Conservation (phyloP, 2,797 vertebrate genomes). For the Tiaroga cobitis region DNA sequence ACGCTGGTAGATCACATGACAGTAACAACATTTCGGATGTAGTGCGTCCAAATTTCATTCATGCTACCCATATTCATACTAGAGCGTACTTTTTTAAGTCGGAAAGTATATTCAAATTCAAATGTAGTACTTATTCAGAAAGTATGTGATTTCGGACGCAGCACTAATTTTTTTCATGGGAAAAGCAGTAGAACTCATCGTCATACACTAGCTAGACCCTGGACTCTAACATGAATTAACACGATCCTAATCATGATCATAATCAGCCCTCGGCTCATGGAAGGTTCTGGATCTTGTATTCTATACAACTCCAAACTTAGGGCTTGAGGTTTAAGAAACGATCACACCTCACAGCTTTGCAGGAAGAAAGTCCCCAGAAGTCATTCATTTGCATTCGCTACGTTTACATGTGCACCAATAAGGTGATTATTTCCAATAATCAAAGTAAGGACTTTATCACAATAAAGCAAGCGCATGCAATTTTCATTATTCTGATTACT, state of each 20-base stretch:
- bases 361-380: background rate
- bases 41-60: background rate
- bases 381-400: background rate
- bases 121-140: background rate
- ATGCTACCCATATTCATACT: background rate
- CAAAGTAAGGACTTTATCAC: background rate
- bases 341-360: background rate
- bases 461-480: too few species aligned
- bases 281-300: background rate
- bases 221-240: conserved; percentile 25
- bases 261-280: background rate
- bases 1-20: background rate
- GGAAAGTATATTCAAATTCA: background rate
- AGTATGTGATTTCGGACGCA: background rate
- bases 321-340: background rate
- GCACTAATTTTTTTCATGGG: conserved; percentile 30
- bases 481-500: too few species aligned
- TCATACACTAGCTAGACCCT: conserved; percentile 23
- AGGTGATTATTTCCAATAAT: background rate
- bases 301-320: background rate
- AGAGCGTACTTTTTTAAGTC: background rate
- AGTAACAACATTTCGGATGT: background rate
- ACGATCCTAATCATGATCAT: background rate
- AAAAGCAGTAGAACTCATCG: conserved; percentile 45
- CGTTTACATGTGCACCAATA: background rate